These are phyloP conservation scores for Drosophila bocki DNA, from an alignment of 1,140 invertebrate species.

Conservation along the genomic window DNA sequence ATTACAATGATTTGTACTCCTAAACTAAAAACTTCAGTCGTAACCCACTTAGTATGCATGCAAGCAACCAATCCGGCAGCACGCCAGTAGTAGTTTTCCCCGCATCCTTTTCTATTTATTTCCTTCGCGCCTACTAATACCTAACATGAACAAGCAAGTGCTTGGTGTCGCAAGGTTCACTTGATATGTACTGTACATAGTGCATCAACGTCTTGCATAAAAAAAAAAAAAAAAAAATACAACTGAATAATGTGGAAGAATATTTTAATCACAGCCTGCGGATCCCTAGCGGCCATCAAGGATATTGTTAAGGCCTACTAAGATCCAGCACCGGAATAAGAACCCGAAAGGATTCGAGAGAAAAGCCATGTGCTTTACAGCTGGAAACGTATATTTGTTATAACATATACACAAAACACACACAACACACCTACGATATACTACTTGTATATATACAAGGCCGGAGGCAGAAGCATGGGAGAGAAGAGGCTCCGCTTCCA, in stretches of 20 bases:
- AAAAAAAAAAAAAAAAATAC: slow-evolving; percentile 55
- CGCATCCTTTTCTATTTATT: too few relatives aligned
- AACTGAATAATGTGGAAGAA: slow-evolving; percentile 92
- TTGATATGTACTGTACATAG: too few relatives aligned
- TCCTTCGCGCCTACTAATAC: too few relatives aligned
- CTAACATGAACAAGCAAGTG: too few relatives aligned
- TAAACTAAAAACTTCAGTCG: too few relatives aligned
- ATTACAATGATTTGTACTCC: too few relatives aligned
- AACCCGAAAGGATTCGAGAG: slow-evolving; percentile 1
- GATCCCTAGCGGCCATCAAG: slow-evolving; percentile 90
- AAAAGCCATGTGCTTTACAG: slow-evolving; percentile 45
- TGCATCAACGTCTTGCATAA: too few relatives aligned
- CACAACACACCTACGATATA: slow-evolving; percentile 40
- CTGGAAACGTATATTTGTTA: slow-evolving; percentile 70
- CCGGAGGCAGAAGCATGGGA: slow-evolving; percentile 44
- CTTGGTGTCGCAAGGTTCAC: too few relatives aligned
- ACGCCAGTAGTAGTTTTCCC: too few relatives aligned
- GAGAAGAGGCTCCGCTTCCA: slow-evolving; percentile 51
- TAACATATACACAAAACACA: slow-evolving; percentile 22
- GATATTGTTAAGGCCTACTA: slow-evolving; percentile 87
- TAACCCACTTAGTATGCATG: too few relatives aligned
- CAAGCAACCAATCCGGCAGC: too few relatives aligned
- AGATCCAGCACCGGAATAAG: slow-evolving; percentile 37
- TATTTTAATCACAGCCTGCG: slow-evolving; percentile 90
- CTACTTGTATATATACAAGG: slow-evolving; percentile 27